These are phyloP conservation scores for Dynastes maya DNA, from an alignment of 2,888 invertebrate species.

Conservation along the genomic window DNA sequence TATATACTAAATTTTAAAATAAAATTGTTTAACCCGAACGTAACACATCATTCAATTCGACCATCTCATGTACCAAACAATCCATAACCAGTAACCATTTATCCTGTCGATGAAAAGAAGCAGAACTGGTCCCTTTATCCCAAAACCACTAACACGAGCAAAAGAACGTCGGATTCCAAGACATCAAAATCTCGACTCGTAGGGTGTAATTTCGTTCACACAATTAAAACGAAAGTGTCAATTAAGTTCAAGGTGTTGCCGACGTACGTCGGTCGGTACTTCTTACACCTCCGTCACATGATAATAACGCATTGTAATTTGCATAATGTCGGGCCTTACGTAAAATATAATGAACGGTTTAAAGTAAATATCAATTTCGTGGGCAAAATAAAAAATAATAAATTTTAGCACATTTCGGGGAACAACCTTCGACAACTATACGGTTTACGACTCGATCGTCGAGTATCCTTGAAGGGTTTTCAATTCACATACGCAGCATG, in stretches of 20 bases:
- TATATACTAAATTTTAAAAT: background rate
- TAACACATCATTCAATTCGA: too few relatives aligned
- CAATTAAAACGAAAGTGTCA: slow-evolving; percentile 50
- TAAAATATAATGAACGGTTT: slow-evolving; percentile 52
- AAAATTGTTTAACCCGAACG: too few relatives aligned
- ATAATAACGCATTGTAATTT: slow-evolving; percentile 47
- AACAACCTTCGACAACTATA: slow-evolving; percentile 35
- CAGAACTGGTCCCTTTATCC: slow-evolving; percentile 16
- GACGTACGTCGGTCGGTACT: slow-evolving; percentile 34
- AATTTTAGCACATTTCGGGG: slow-evolving; percentile 45
- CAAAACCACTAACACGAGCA: slow-evolving; percentile 16
- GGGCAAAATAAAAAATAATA: slow-evolving; percentile 43
- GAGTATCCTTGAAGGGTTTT: slow-evolving; percentile 8
- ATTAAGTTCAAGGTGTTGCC: slow-evolving; percentile 49
- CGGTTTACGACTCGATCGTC: slow-evolving; percentile 1
- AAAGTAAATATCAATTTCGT: slow-evolving; percentile 52
- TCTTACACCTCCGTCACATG: slow-evolving; percentile 17
- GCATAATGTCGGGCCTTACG: slow-evolving; percentile 47
- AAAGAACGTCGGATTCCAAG: background rate
- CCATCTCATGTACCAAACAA: background rate
- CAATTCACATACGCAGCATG: background rate
- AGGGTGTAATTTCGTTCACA: slow-evolving; percentile 49
- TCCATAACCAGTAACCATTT: slow-evolving; percentile 9
- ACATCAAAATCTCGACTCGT: slow-evolving; percentile 26
- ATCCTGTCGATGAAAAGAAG: background rate